A percentile compares a stretch with the other conserved stretches of the same genome.
phyloP scores from a whole-genome alignment of 2,888 invertebrate genomes.

The Pollenia angustigena region DNA sequence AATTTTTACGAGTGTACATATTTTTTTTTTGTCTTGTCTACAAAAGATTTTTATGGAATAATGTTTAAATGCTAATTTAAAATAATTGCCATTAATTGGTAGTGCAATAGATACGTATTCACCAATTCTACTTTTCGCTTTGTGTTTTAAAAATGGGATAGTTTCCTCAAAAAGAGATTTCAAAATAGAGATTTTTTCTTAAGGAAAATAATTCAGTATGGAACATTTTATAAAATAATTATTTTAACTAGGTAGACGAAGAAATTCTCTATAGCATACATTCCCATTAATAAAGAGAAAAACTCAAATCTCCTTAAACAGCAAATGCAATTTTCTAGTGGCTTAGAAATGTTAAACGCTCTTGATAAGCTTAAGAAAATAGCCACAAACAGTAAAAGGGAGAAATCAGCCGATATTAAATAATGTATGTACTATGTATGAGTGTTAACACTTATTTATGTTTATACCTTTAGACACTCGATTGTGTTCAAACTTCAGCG shows the following conservation, averaged over 20 bases:
- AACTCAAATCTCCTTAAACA: neutral
- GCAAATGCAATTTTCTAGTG: slow-evolving; percentile 6
- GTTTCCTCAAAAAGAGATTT: neutral
- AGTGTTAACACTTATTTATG: slow-evolving; percentile 16
- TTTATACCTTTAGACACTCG: slow-evolving; percentile 39
- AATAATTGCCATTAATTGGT: slow-evolving; percentile 79
- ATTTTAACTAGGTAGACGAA: neutral
- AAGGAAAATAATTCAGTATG: too few relatives aligned
- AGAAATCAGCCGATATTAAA: neutral
- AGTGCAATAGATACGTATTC: neutral
- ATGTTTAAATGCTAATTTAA: slow-evolving; percentile 77
- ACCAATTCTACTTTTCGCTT: neutral
- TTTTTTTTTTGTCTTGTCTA: neutral
- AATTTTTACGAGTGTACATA: neutral
- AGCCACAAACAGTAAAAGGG: neutral
- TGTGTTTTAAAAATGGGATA: neutral
- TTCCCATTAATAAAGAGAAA: neutral
- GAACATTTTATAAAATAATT: neutral
- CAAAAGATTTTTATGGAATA: slow-evolving; percentile 16
- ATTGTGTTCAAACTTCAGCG: slow-evolving; percentile 28
- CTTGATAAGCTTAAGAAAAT: slow-evolving; percentile 30
- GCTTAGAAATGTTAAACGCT: neutral
- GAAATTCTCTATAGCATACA: neutral
- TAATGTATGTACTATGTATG: neutral
- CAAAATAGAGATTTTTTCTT: too few relatives aligned